Evolutionary conservation across 2,113 vertebrate species (phyloP).

Genomic region (Tinamus guttatus): DNA sequence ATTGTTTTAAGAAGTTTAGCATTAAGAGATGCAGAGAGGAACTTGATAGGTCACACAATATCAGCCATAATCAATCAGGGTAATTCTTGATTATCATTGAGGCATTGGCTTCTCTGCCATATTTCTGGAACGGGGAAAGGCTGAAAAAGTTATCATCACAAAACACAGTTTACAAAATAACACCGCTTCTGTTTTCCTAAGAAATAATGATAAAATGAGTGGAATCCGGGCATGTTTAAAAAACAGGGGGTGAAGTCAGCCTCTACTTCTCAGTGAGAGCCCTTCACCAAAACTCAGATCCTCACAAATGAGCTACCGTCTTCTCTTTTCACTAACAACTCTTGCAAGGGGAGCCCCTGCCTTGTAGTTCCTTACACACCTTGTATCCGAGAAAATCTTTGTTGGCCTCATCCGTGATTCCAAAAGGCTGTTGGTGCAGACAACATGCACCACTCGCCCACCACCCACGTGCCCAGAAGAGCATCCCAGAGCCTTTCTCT

Average conservation of each 20-base stretch:
- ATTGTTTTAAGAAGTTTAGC: slow-evolving; percentile 35
- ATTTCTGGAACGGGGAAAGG: background rate
- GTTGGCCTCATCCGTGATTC: background rate
- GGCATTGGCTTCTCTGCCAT: background rate
- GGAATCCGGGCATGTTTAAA: background rate
- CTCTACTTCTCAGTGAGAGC: background rate
- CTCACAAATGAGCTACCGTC: background rate
- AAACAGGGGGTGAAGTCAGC: background rate
- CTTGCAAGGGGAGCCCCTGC: background rate
- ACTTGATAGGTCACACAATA: slow-evolving; percentile 17
- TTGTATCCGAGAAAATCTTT: background rate
- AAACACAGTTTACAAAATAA: background rate
- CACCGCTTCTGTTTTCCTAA: background rate
- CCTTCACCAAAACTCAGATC: background rate
- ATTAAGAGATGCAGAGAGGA: background rate
- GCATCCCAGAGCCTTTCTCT: background rate
- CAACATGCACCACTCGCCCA: background rate
- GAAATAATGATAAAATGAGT: background rate
- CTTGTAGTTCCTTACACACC: background rate
- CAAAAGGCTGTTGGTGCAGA: background rate
- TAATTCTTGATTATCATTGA: background rate
- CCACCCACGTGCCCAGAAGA: background rate
- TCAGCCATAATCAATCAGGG: slow-evolving; percentile 24
- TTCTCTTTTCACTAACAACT: background rate
- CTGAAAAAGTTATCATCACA: background rate